Evolutionary conservation across 2,797 vertebrate genomes (phyloP).

Genomic region (Vultur gryphus): DNA sequence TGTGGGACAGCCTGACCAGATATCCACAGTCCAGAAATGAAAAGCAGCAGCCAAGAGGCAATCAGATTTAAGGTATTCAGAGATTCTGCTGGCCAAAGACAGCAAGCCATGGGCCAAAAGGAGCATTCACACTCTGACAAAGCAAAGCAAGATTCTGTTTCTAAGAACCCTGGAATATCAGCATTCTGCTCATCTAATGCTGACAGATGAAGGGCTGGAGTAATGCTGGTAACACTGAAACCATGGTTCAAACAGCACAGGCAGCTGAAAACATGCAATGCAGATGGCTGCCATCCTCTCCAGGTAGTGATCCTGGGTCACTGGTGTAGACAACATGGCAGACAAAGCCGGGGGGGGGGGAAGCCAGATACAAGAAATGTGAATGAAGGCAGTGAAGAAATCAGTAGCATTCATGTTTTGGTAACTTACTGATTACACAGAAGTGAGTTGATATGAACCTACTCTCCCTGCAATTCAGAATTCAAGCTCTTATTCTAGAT

Average conservation of each 20-base stretch:
- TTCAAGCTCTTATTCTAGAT: not conserved
- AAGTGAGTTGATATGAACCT: not conserved
- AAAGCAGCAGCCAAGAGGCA: not conserved
- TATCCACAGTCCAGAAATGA: not conserved
- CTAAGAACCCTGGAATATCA: not conserved
- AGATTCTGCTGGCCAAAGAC: not conserved
- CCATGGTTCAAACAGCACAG: not conserved
- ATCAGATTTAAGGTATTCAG: not conserved
- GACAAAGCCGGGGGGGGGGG: no score
- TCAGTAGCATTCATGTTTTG: not conserved
- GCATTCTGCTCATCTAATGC: not conserved
- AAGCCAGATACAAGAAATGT: not conserved
- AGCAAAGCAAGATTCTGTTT: not conserved
- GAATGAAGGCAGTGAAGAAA: not conserved
- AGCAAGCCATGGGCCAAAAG: not conserved
- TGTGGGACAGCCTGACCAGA: not conserved
- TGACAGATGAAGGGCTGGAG: not conserved
- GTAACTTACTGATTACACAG: not conserved
- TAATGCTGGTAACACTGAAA: not conserved
- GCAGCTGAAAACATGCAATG: not conserved
- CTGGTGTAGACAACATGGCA: not conserved
- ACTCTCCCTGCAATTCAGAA: not conserved
- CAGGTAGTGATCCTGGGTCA: not conserved
- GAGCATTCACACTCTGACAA: not conserved
- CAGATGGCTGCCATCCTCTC: not conserved